phyloP scores from a whole-genome alignment of 2,888 invertebrate genomes.

The Stramonita haemastoma region DNA sequence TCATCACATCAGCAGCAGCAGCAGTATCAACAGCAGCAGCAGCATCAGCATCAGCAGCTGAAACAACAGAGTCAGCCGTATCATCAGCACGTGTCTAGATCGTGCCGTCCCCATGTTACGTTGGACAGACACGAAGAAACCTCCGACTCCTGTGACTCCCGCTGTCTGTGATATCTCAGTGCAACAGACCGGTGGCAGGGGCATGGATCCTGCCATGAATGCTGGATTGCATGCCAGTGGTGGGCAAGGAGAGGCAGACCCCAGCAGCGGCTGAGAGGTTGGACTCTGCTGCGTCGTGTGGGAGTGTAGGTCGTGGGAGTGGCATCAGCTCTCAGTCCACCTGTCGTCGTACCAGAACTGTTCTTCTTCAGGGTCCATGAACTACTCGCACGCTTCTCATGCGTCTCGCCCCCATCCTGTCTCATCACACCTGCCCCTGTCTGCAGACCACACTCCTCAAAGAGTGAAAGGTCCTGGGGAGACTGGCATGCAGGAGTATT shows the following conservation, averaged over 20 bases:
- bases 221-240: not conserved
- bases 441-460: not conserved
- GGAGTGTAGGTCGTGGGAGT: not conserved
- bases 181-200: not conserved
- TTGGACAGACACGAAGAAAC: conserved; percentile 65
- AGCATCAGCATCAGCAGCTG: not conserved
- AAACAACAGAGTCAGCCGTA: not conserved
- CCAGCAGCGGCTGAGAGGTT: not conserved
- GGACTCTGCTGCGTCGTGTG: not conserved
- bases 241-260: not conserved
- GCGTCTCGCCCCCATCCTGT: not conserved
- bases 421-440: not conserved
- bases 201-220: not conserved
- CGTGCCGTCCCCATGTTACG: conserved; percentile 27
- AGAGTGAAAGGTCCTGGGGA: not conserved
- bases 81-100: conserved; percentile 3
- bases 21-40: conserved; percentile 3
- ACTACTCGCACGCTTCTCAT: not conserved
- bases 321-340: not conserved
- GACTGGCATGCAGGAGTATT: not conserved
- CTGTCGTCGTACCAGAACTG: not conserved
- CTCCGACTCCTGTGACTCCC: conserved; percentile 67
- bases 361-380: not conserved
- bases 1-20: not conserved
- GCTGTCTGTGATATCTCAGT: conserved; percentile 41